Percentiles rank a stretch among this genome's conserved stretches.
Evolutionary conservation across 2,113 vertebrate species (phyloP).

Genomic region (Phyllostomus hastatus): DNA sequence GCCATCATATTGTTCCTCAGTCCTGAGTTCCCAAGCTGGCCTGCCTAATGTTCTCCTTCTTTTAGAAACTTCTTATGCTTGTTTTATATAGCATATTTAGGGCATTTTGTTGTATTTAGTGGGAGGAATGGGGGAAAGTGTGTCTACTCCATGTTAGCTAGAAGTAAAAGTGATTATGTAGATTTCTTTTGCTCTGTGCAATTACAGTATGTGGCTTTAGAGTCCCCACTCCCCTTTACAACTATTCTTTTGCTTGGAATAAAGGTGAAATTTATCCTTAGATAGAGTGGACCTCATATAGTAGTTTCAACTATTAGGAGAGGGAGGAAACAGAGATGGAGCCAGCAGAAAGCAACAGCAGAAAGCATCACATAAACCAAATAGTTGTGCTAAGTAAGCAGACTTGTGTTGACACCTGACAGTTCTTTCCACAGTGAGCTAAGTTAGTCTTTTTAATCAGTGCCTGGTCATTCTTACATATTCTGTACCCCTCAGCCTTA

Average conservation of each 20-base stretch:
- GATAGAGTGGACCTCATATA: not conserved
- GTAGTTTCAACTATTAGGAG: not conserved
- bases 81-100: not conserved
- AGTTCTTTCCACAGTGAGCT: not conserved
- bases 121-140: not conserved
- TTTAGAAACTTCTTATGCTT: not conserved
- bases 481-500: not conserved
- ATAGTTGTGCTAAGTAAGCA: not conserved
- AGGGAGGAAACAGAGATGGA: not conserved
- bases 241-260: not conserved
- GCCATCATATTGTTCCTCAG: rapidly evolving
- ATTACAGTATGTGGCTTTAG: not conserved
- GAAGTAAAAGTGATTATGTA: not conserved
- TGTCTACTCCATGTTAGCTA: not conserved
- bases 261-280: not conserved
- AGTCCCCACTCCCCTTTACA: not conserved
- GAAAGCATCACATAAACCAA: not conserved
- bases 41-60: not conserved
- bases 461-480: not conserved
- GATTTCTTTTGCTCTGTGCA: not conserved
- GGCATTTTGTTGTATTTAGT: not conserved
- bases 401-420: not conserved
- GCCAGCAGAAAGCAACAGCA: not conserved
- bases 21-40: not conserved
- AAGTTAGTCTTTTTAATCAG: not conserved